Evolutionary conservation across 2,888 invertebrate species (phyloP), one percentile per base, ranked within the genome.

Genomic region (Ryuthela nishihirai): DNA sequence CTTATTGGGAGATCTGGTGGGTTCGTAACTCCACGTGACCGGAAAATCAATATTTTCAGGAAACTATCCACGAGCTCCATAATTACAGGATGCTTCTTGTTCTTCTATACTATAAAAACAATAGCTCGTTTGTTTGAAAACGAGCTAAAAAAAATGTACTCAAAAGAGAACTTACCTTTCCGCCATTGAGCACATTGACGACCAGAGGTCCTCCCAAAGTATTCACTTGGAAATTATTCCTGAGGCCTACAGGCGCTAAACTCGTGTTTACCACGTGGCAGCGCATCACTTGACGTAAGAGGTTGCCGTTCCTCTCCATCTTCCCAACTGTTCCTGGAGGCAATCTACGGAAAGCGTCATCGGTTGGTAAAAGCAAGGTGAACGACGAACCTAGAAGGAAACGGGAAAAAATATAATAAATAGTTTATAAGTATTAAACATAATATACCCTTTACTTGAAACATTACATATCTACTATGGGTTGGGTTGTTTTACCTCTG

Each of bases 321-420:
- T 46, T 47, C 20, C 44, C 53, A n/a, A 55, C 10, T 4, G 29
- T 36, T 2, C 41, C 40, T 17, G 10, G 15, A 17, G 43, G 43
- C 5, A 43, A 25, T n/a, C 18, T 25, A 21, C 10, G 4, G n/a
- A 52, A 62, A 12, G 62, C 62, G 6, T 41, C 25, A 29, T 62
- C 62, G 1, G 48, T 62, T 32, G 62, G 62, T 10, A 62, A 38
- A 7, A 62, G 17, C 26, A 53, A 47, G n/a, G 62, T 62, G 15
- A 39, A 56, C 24, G 12, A 38, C 42, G 9, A 52, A 50, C n/a
- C 39, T 49, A 49, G 21, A n/a, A 23, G 15, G 15, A 12, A 34
- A 20, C n/a, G 29, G 29, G 10, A 29, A 29, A 29, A 7, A 29
- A 29, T 29, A 7, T 10, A 12, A 12, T 34, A 15, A n/a, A n/a